These are phyloP conservation scores for Malurus melanocephalus DNA, from an alignment of 2,113 vertebrate species.

Conservation along the genomic window DNA sequence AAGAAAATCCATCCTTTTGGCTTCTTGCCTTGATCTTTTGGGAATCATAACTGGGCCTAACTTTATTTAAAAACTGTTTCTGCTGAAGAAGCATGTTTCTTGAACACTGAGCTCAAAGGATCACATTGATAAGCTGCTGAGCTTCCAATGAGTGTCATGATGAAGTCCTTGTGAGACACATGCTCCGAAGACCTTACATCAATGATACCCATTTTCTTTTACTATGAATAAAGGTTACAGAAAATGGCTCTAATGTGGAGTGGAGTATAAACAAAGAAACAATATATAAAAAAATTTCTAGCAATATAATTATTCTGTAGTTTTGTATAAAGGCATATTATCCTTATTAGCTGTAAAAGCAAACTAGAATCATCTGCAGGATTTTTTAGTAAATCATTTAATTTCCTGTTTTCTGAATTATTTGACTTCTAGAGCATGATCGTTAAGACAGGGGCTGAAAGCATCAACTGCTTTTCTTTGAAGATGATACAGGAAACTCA, in stretches of 20 bases:
- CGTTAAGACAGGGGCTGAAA: neutral
- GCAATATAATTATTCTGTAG: neutral
- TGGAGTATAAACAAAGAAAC: slow-evolving; percentile 11
- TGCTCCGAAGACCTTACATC: neutral
- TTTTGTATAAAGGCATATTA: slow-evolving; percentile 13
- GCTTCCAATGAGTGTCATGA: slow-evolving; percentile 10
- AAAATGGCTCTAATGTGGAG: neutral
- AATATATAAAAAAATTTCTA: neutral
- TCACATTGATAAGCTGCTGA: neutral
- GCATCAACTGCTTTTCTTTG: slow-evolving; percentile 50
- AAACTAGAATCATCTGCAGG: slow-evolving; percentile 60
- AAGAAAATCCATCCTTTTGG: neutral
- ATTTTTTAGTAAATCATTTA: slow-evolving; percentile 64
- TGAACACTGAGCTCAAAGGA: neutral
- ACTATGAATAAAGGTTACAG: neutral
- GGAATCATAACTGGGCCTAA: neutral
- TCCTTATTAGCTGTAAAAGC: slow-evolving; percentile 54
- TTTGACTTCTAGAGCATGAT: slow-evolving; percentile 46
- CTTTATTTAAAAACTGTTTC: slow-evolving; percentile 3
- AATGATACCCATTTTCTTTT: slow-evolving; percentile 2
- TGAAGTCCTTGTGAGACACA: slow-evolving; percentile 3
- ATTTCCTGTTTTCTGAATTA: slow-evolving; percentile 75
- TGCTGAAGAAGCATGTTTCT: slow-evolving; percentile 7
- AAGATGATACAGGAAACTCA: slow-evolving; percentile 62
- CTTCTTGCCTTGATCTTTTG: neutral